Base-by-base conservation (phyloP, 2,888 invertebrate species). In the Erebia ligea region DNA sequence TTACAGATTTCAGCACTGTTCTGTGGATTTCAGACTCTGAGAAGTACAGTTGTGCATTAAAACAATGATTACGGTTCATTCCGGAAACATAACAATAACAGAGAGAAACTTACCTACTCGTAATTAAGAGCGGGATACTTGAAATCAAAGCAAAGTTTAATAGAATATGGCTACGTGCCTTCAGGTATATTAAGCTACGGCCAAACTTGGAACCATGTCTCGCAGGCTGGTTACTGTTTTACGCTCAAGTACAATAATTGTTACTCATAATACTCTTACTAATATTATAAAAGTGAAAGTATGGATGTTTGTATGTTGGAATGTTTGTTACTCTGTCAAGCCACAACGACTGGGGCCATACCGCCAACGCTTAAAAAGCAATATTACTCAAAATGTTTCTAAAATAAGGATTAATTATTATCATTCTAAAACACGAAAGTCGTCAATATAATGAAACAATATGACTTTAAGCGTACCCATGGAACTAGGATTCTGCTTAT, bases 121-220 rank as follows among this genome's bases (percentile, higher is more conserved):
- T 45, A 73, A 76, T 78, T 77, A 76, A 73, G 71, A 71, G 61
- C 71, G 71, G 75, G 71, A 74, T 75, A 76, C 75, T 74, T 70
- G 75, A 76, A 73, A 76, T 76, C 72, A 74, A 74, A 76, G 68
- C 69, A 69, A 76, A 76, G 75, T 75, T 74, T 73, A 75, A 77
- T 76, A 71, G 75, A 66, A 69, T 70, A 65, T 71, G 66, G 75
- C 69, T 68, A 68, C 74, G 75, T 71, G 71, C 71, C 71, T 74
- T 68, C 57, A 68, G 68, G 68, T 65, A 42, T 68, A 71, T 58
- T 69, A 66, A 67, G 68, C 68, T 71, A 63, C 54, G 65, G 56
- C 68, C 34, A 52, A 63, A 61, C 59, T 68, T 52, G 52, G 25
- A 19, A 25, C 54, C 17, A 42, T 57, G 56, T 0, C 15, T 25